Base-by-base conservation (phyloP, 2,113 vertebrate species). In the Chaetodon auriga region DNA sequence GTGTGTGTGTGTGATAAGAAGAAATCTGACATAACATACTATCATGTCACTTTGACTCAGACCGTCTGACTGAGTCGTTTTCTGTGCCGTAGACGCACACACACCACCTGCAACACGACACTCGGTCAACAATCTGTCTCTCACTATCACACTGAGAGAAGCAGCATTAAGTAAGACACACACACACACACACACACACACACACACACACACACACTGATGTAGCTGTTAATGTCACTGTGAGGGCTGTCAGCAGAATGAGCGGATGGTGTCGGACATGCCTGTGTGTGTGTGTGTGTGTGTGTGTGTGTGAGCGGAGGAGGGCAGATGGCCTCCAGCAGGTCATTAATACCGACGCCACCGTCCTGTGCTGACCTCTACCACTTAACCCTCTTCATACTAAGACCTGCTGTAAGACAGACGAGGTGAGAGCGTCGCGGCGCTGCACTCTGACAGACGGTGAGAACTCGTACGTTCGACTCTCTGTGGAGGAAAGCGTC, bases 261-360 rank as follows among this genome's bases (percentile, higher is more conserved):
- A 36, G 19, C 5, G 2, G 48, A 16, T 23, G 41, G 55, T 19
- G 21, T 9, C 23, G 41, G 14, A 9, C 36, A 4, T 69, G 35
- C 23, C 5, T 68, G 30, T 38, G 25, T 35, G 55, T 53, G 55
- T 79, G 64, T 60, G 55, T 62, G 23, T 21, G 58, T 80, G 19
- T 53, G 23, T 19, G 30, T 21, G 46, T 57, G 18, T 21, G 35
- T 36, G 75, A 10, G 55, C 5, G 4, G 45, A 60, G 49, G 48
- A 36, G 73, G 57, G 68, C 73, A 81, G 68, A 80, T 77, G 82
- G 76, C 35, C 55, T 87, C 78, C 72, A 84, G 79, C 38, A 36
- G 80, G 84, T 81, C 80, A 81, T 89, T 73, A 85, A 85, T 66
- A 76, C 38, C 6, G n/a, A 58, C 76, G 61, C 25, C 78, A 82